Conservation (phyloP, 2,888 invertebrate species). For the Ernsta delagoae region DNA sequence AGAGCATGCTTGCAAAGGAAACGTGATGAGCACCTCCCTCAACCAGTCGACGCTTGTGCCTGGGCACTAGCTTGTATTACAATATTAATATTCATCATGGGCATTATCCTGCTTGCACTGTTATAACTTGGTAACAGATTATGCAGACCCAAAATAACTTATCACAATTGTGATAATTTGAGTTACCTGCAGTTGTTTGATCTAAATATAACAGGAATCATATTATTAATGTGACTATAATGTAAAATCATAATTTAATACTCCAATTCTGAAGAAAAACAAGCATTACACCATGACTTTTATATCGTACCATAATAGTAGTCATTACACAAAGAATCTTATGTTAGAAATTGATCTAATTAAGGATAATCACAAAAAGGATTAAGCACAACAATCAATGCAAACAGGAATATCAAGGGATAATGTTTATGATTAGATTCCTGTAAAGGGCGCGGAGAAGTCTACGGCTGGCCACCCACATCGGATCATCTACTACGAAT, state of each 20-base stretch:
- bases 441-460: constrained; percentile 10
- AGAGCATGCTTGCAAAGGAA: constrained; percentile 63
- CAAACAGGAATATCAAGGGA: constrained; percentile 19
- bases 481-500: constrained; percentile 6
- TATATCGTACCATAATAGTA: neutral
- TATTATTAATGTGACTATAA: neutral
- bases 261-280: neutral
- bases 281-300: neutral
- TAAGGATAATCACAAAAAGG: constrained; percentile 7
- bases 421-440: constrained; percentile 27
- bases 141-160: neutral
- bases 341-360: neutral
- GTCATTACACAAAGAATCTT: neutral
- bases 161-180: neutral
- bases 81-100: no score
- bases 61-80: no score
- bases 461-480: constrained; percentile 16
- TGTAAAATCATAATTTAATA: no score
- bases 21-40: constrained; percentile 55
- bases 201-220: neutral
- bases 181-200: neutral
- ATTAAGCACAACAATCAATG: constrained; percentile 10
- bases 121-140: neutral
- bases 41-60: neutral
- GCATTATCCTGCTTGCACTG: neutral